Conservation (phyloP, 2,888 invertebrate species). For the Acanthosepion esculentum region DNA sequence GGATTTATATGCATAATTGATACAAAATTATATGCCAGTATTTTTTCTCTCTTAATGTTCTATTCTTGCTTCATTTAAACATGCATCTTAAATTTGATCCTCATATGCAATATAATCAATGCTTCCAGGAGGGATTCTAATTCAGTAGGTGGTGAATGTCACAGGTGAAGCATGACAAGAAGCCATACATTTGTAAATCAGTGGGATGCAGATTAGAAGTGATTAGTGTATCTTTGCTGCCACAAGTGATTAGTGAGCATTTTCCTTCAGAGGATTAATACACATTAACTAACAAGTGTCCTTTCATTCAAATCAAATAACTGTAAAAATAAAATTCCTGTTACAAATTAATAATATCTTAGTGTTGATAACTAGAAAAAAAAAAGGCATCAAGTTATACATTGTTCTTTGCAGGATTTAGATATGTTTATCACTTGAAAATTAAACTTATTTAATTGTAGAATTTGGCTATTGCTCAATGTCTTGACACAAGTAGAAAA, state of each 20-base stretch:
- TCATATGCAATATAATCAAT: not conserved
- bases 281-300: not conserved
- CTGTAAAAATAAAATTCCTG: not conserved
- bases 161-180: too few species aligned
- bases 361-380: not conserved
- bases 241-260: not conserved
- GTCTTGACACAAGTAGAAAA: not conserved
- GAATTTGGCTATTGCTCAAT: not conserved
- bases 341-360: not conserved
- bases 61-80: not conserved
- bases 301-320: not conserved
- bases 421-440: not conserved
- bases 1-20: not conserved
- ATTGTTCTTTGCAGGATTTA: not conserved
- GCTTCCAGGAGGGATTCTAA: not conserved
- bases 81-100: not conserved
- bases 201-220: not conserved
- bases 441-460: not conserved
- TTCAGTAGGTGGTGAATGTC: not conserved
- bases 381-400: not conserved
- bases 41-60: not conserved
- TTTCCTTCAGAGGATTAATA: not conserved
- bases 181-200: not conserved
- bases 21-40: not conserved
- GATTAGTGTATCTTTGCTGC: not conserved